phyloP scores from a whole-genome alignment of 2,797 vertebrate genomes.

The Lepidocolaptes lacrymiger region DNA sequence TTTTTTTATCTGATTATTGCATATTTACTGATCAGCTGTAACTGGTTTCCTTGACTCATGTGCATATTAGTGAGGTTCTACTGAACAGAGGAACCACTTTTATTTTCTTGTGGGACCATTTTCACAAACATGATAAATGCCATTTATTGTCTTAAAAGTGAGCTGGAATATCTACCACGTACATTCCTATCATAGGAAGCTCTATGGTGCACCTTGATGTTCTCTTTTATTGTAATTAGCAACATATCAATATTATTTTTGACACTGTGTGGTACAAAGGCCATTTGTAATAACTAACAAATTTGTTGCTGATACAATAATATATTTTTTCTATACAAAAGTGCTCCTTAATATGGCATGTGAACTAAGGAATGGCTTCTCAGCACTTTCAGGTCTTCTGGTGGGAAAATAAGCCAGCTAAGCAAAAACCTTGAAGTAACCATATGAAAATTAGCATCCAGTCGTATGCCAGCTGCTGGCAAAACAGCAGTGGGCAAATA shows the following conservation, averaged over 20 bases:
- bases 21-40: neutral
- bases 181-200: conserved; percentile 66
- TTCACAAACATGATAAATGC: conserved; percentile 52
- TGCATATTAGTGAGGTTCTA: conserved; percentile 44
- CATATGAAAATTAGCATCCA: conserved; percentile 13
- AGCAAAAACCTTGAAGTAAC: conserved; percentile 27
- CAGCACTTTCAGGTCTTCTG: conserved; percentile 52
- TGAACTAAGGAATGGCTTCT: conserved; percentile 31
- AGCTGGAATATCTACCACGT: conserved; percentile 59
- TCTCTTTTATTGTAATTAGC: conserved; percentile 69
- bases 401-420: conserved; percentile 26
- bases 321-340: conserved; percentile 61
- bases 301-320: conserved; percentile 51
- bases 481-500: neutral
- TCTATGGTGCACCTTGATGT: conserved; percentile 54
- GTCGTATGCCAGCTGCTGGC: neutral
- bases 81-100: conserved; percentile 18
- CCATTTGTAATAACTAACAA: conserved; percentile 53
- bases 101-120: conserved; percentile 57
- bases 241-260: conserved; percentile 67
- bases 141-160: conserved; percentile 67
- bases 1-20: neutral
- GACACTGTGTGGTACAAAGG: conserved; percentile 58
- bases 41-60: neutral
- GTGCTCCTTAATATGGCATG: conserved; percentile 51